Evolutionary conservation across 2,113 vertebrate genomes (phyloP), one percentile per base, ranked within the genome.

Genomic region (Myotis lucifugus): DNA sequence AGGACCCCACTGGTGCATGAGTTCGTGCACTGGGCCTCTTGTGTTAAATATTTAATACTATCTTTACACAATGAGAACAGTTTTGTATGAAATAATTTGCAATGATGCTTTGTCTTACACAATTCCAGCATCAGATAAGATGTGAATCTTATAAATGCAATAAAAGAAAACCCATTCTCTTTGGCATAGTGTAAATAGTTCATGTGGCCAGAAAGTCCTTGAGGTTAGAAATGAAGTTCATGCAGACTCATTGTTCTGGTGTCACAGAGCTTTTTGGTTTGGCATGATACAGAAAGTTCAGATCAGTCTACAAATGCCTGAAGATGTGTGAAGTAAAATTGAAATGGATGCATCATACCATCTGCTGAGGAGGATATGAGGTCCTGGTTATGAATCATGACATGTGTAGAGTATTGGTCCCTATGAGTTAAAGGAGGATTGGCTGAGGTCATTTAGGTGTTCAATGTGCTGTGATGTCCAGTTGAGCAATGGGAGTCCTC

Each of bases 41-140:
- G 23, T 98, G 98, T 99, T 99, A 99, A 99, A 99, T 99, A 99
- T 98, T 98, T 98, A 98, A 99, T 98, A 98, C 97, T 98, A 98
- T 98, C 97, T 98, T 98, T 98, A 98, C 98, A 97, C 98, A 98
- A 98, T 90, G 97, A 98, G 98, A 98, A 97, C 97, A 98, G 97
- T 98, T 98, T 97, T 97, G 93, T 98, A 98, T 98, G 98, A 91
- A 98, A 99, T 99, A 99, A 99, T 99, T 99, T 99, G 99, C 98
- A 99, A 96, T 94, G 98, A 98, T 97, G 98, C 97, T 98, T 98
- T 97, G 97, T 98, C 97, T 91, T 97, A 98, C 96, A 98, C 95
- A 74, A 89, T 98, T 98, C 98, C 98, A 99, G 98, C 98, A 98
- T 97, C 98, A 99, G 98, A 98, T 98, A 98, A 98, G 98, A 98